A percentile compares a stretch with the other conserved stretches of the same genome.
Evolutionary conservation across 2,888 invertebrate genomes (phyloP).

Genomic region (Camponotus fellah): DNA sequence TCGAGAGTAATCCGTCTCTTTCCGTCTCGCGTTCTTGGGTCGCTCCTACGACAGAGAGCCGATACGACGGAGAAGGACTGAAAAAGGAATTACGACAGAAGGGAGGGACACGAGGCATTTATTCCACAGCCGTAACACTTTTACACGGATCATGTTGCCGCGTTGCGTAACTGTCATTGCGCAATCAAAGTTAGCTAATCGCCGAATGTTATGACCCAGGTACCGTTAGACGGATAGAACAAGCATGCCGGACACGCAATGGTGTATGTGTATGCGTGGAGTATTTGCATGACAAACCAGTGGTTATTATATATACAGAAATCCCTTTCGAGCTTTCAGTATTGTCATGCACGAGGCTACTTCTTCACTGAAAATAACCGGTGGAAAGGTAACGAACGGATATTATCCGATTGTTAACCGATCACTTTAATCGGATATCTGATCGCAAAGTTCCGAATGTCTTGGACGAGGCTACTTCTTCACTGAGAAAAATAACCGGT

Average conservation of each 20-base stretch:
- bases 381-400: too few species aligned
- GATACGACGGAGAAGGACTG: slow-evolving; percentile 55
- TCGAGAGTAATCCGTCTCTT: slow-evolving; percentile 70
- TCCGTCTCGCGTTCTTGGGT: slow-evolving; percentile 47
- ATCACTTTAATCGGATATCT: too few species aligned
- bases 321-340: slow-evolving; percentile 17
- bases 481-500: too few species aligned
- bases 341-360: slow-evolving; percentile 20
- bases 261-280: background rate
- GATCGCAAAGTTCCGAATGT: too few species aligned
- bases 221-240: slow-evolving; percentile 70
- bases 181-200: slow-evolving; percentile 77
- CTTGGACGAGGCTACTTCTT: too few species aligned
- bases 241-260: background rate
- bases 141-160: slow-evolving; percentile 77
- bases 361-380: too few species aligned
- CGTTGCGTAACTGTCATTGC: slow-evolving; percentile 80
- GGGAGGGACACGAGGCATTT: slow-evolving; percentile 55
- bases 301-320: background rate
- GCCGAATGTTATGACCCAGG: slow-evolving; percentile 71
- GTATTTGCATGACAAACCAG: slow-evolving; percentile 30
- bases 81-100: slow-evolving; percentile 32
- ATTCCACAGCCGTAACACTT: slow-evolving; percentile 77
- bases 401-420: too few species aligned
- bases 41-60: slow-evolving; percentile 45